phyloP scores from a whole-genome alignment of 2,113 vertebrate species.

The Hippocampus zosterae region DNA sequence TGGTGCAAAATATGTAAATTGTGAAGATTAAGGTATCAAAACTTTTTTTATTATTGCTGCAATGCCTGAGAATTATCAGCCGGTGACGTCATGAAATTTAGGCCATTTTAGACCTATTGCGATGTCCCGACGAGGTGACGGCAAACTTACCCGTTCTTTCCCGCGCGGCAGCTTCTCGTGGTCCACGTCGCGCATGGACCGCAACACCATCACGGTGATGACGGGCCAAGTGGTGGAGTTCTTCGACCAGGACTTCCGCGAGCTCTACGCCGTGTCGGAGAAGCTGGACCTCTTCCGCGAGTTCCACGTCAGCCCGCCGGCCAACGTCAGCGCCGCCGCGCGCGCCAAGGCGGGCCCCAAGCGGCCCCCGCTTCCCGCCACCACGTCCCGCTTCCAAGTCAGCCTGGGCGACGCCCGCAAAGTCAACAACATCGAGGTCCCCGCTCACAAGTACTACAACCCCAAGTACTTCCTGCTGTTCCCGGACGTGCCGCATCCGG shows the following conservation, averaged over 20 bases:
- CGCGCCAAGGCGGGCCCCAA: constrained; percentile 46
- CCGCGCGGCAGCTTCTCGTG: constrained; percentile 81
- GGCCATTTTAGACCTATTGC: too few relatives aligned
- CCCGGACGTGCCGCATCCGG: constrained; percentile 32
- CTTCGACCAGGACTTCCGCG: constrained; percentile 88
- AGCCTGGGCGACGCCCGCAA: constrained; percentile 56
- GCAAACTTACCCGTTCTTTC: not conserved
- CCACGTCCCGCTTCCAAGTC: constrained; percentile 72
- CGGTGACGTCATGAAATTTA: too few relatives aligned
- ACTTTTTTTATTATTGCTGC: too few relatives aligned
- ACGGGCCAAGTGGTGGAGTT: constrained; percentile 86
- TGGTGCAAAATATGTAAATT: too few relatives aligned
- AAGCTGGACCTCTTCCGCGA: constrained; percentile 82
- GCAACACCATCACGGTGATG: constrained; percentile 87
- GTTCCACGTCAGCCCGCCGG: constrained; percentile 63
- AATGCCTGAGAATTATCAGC: too few relatives aligned
- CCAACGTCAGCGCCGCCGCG: not conserved
- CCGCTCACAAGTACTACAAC: constrained; percentile 89
- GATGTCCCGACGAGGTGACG: not conserved
- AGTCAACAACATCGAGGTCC: constrained; percentile 61
- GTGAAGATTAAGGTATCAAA: too few relatives aligned
- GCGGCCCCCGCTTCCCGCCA: constrained; percentile 48
- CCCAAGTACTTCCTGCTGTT: constrained; percentile 85
- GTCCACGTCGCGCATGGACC: constrained; percentile 85
- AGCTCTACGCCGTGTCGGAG: constrained; percentile 89